A percentile compares a stretch with the other conserved stretches of the same genome.
Evolutionary conservation across 2,797 vertebrate genomes (phyloP).

Genomic region (Alectoris magna): DNA sequence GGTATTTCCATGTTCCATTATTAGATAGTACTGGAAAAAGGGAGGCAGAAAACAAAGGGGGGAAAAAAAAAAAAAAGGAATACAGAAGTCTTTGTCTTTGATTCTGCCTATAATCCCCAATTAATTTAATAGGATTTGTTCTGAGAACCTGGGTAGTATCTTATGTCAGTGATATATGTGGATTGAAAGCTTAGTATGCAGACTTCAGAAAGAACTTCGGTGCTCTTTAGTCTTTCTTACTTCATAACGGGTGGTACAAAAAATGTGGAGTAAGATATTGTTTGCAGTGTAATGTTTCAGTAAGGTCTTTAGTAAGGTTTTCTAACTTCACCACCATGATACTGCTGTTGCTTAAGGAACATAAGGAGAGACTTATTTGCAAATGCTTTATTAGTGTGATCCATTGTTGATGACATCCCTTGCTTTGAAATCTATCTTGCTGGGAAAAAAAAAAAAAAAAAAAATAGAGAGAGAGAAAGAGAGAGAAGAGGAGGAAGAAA

Average conservation of each 20-base stretch:
- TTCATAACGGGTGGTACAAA: background rate
- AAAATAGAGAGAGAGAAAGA: background rate
- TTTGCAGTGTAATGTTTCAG: background rate
- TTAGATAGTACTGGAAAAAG: background rate
- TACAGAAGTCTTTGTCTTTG: background rate
- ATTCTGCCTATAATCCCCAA: background rate
- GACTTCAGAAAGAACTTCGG: background rate
- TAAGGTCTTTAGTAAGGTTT: background rate
- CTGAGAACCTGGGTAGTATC: background rate
- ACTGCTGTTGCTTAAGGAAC: accelerated
- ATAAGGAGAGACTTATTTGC: background rate
- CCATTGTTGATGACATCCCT: background rate
- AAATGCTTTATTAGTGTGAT: background rate
- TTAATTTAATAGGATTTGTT: background rate
- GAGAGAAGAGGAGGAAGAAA: background rate
- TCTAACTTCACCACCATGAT: background rate
- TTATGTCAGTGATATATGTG: background rate
- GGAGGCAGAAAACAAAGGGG: background rate
- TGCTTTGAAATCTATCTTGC: background rate
- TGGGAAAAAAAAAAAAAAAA: background rate
- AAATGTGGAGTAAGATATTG: background rate
- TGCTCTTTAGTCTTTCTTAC: background rate
- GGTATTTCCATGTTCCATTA: background rate
- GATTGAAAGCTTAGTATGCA: slow-evolving; percentile 4
- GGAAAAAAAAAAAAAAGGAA: background rate